Percentiles rank a stretch among this genome's conserved stretches.
These are phyloP conservation scores for Ferrisia virgata DNA, from an alignment of 2,888 invertebrate genomes.

Conservation along the genomic window DNA sequence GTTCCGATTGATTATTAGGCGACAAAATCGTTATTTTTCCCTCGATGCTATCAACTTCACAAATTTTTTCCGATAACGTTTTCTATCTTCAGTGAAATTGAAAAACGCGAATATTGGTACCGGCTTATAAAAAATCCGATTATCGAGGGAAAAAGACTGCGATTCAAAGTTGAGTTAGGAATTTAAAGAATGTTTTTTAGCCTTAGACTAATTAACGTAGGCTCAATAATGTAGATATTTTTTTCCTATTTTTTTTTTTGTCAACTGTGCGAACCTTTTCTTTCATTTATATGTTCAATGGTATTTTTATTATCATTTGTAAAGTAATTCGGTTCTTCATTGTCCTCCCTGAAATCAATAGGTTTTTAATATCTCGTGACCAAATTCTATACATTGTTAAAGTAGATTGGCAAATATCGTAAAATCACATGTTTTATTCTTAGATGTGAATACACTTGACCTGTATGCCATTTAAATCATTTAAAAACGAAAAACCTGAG, in stretches of 20 bases:
- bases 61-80: neutral
- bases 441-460: too few relatives aligned
- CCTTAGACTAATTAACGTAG: neutral
- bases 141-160: neutral
- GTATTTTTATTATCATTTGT: neutral
- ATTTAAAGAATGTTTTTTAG: constrained; percentile 3
- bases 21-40: constrained; percentile 30
- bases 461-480: too few relatives aligned
- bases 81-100: constrained; percentile 23
- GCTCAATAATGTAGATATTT: too few relatives aligned
- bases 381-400: too few relatives aligned
- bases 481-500: too few relatives aligned
- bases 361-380: too few relatives aligned
- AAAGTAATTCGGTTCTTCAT: too few relatives aligned
- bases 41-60: constrained; percentile 24
- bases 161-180: neutral
- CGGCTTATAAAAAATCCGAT: constrained; percentile 1
- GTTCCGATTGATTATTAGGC: constrained; percentile 29
- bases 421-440: too few relatives aligned
- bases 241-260: neutral
- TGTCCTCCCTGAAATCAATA: too few relatives aligned
- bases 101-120: constrained; percentile 22
- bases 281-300: neutral
- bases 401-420: too few relatives aligned
- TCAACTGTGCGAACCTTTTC: neutral